Evolutionary conservation across 2,113 vertebrate species (phyloP).

Genomic region (Eubucco bourcierii): DNA sequence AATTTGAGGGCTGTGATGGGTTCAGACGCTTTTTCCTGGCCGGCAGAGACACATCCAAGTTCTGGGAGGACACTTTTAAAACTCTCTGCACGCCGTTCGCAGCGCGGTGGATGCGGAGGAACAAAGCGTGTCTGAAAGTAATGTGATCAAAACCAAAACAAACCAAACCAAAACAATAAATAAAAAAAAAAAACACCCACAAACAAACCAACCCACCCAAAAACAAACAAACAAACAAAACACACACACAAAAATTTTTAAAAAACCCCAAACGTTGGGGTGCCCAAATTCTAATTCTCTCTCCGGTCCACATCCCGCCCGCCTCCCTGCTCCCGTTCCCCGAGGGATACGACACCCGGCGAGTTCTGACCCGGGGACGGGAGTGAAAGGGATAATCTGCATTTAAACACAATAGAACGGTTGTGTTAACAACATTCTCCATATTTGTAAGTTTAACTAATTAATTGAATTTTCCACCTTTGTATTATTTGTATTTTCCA

Average conservation of each 20-base stretch:
- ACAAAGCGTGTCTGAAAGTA: neutral
- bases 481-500: neutral
- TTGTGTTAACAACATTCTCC: neutral
- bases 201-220: no score
- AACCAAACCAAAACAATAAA: no score
- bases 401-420: neutral
- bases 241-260: no score
- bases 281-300: neutral
- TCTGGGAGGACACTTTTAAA: neutral
- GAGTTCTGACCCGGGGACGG: neutral
- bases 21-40: neutral
- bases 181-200: no score
- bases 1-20: fast-evolving
- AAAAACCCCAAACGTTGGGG: no score
- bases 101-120: neutral
- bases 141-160: no score
- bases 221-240: no score
- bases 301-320: neutral
- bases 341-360: neutral
- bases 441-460: neutral
- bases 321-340: neutral
- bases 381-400: neutral
- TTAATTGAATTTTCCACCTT: neutral
- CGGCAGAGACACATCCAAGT: neutral
- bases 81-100: neutral